Evolutionary conservation across 1,140 invertebrate genomes (phyloP), one percentile per base, ranked within the genome.

Genomic region (Aphis craccivora): DNA sequence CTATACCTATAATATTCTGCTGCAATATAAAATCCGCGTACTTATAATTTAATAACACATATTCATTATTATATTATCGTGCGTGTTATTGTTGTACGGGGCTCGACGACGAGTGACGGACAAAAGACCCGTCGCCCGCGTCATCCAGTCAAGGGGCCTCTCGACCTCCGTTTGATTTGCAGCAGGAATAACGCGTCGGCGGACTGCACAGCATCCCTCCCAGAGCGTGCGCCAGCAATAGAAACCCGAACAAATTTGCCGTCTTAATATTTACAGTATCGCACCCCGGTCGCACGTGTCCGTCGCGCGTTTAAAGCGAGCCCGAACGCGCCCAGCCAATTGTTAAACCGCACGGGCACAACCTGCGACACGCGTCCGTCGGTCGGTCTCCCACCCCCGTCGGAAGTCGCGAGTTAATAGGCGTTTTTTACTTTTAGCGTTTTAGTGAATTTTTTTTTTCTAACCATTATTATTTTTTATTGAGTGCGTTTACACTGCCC

Each of bases 221-320:
- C 35, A 11, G 18, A 0, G 40, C 91, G 84, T 37, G 91, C 43
- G 91, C 14, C 81, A 37, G 37, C 91, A 53, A 93, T 93, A 93
- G 83, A 86, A 93, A 86, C 35, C 91, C 76, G 55, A 23, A 55
- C 81, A 93, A 93, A 93, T 86, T 93, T 43, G 91, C 91, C 91
- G 91, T 93, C 91, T 93, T 93, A 93, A 93, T 93, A 93, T 93
- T 93, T 93, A 93, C 91, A 84, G 91, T 93, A 93, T 93, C 91
- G 81, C 81, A 81, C 43, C 43, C 7, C 43, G 5, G 22, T 22
- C 76, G 23, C 90, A 48, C 43, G 90, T 91, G 76, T n/a, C 81
- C 35, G 86, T 23, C 45, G 11, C 23, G 11, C 60, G 53, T 81
- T 48, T 81, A 81, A 37, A 30, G 25, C 76, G n/a, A 43, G 37